Base-by-base conservation (phyloP, 1,140 invertebrate genomes). In the Papilio polytes region DNA sequence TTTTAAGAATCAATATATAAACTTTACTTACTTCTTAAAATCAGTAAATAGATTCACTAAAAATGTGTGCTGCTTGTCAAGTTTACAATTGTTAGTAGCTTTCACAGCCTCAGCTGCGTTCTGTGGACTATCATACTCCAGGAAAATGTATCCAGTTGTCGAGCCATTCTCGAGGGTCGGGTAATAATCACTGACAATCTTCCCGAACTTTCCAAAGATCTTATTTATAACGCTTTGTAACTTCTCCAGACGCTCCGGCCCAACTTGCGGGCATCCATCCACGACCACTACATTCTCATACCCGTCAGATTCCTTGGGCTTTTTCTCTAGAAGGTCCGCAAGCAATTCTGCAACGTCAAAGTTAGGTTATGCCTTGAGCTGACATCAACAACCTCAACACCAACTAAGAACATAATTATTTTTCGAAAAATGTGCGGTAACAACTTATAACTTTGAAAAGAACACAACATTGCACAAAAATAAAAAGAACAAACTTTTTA, bases 51-150 rank as follows among this genome's bases (percentile, higher is more conserved):
- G 95, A 95, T 99, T 99, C 1, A 99, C 98, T 89, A 97, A 96
- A 94, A 99, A 99, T 13, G 98, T 99, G 88, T 99, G 99, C 74
- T 97, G 96, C 90, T 99, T 99, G 95, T 99, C 99, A 85, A 99
- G 96, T 92, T 99, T 99, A 94, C 99, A 98, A 87, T 99, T 98
- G 95, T 99, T 98, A 26, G 97, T 97, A 44, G 96, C 95, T 89
- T 98, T 98, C 0, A 99, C 97, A 12, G 99, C 99, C 91, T 98
- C 97, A 76, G 97, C 95, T 18, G 99, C 99, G 92, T 97, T 97
- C 26, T 96, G 92, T 12, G 98, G 97, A 88, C 97, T 97, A 78
- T 96, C 97, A 89, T 98, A 99, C 92, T 99, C 99, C 89, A 99
- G 95, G 90, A 99, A 99, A 86, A 98, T 97, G 91, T 98, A 99